These are phyloP conservation scores for Pangasius djambal DNA, from an alignment of 2,797 vertebrate genomes.

Conservation along the genomic window DNA sequence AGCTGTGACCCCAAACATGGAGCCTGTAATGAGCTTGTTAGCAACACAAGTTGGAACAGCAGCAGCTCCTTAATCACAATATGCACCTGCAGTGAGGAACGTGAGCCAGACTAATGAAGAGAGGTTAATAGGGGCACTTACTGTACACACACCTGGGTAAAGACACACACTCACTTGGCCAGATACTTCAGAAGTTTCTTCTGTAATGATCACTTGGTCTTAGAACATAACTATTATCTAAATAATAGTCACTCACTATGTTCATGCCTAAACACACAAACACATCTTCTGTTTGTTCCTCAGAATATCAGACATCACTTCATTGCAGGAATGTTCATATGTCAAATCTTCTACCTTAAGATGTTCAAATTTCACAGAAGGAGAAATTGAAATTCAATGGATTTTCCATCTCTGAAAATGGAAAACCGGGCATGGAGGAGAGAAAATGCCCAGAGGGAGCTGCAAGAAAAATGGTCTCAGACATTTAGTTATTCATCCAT, in stretches of 20 bases:
- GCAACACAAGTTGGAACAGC: constrained; percentile 11
- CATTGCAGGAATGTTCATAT: constrained; percentile 56
- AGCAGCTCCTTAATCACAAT: constrained; percentile 15
- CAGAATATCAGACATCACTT: constrained; percentile 53
- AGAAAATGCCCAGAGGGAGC: constrained; percentile 53
- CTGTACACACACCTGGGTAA: neutral
- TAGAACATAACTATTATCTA: neutral
- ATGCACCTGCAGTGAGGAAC: neutral
- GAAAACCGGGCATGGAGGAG: constrained; percentile 56
- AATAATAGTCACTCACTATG: too few relatives aligned
- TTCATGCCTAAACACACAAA: neutral
- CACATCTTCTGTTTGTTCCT: neutral
- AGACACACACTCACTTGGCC: neutral
- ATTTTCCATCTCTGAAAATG: constrained; percentile 58
- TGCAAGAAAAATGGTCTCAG: constrained; percentile 55
- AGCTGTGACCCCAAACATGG: neutral
- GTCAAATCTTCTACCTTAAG: constrained; percentile 58
- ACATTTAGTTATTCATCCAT: constrained; percentile 63
- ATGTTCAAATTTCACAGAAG: constrained; percentile 56
- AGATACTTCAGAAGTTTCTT: too few relatives aligned
- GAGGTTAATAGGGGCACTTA: neutral
- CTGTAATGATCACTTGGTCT: neutral
- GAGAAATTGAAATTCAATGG: constrained; percentile 65
- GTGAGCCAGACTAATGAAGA: neutral
- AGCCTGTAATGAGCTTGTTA: constrained; percentile 15